phyloP scores from a whole-genome alignment of 2,888 invertebrate species.

The Atherix ibis region DNA sequence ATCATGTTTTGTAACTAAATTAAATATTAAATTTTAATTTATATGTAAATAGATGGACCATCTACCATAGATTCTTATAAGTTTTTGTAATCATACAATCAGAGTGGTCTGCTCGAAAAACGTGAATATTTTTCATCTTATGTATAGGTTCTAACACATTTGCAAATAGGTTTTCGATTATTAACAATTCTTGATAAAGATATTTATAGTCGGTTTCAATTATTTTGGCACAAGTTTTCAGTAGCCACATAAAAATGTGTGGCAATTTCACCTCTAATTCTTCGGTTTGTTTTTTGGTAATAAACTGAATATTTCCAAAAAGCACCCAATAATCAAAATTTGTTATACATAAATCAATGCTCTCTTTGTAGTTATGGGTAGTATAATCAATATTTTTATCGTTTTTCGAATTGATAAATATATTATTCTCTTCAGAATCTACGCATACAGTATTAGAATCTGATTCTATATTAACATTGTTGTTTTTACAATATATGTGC shows the following conservation, averaged over 20 bases:
- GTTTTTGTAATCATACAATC: too few species aligned
- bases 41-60: too few species aligned
- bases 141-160: constrained; percentile 21
- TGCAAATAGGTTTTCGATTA: constrained; percentile 24
- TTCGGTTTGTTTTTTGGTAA: constrained; percentile 14
- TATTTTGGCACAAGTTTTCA: constrained; percentile 26
- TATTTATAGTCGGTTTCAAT: constrained; percentile 20
- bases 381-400: not conserved
- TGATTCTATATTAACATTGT: not conserved
- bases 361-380: not conserved
- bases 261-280: constrained; percentile 21
- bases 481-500: not conserved
- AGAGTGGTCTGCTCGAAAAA: too few species aligned
- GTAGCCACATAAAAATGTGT: constrained; percentile 25
- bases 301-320: constrained; percentile 14
- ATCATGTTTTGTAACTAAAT: too few species aligned
- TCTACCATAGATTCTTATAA: too few species aligned
- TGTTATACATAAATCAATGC: constrained; percentile 18
- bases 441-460: not conserved
- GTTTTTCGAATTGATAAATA: constrained; percentile 16
- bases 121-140: constrained; percentile 15
- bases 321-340: constrained; percentile 30
- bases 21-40: too few species aligned
- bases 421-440: not conserved
- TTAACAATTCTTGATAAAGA: constrained; percentile 25